These are phyloP conservation scores for Drosophila pseudotakahashii DNA, from an alignment of 2,888 invertebrate species.

Conservation along the genomic window DNA sequence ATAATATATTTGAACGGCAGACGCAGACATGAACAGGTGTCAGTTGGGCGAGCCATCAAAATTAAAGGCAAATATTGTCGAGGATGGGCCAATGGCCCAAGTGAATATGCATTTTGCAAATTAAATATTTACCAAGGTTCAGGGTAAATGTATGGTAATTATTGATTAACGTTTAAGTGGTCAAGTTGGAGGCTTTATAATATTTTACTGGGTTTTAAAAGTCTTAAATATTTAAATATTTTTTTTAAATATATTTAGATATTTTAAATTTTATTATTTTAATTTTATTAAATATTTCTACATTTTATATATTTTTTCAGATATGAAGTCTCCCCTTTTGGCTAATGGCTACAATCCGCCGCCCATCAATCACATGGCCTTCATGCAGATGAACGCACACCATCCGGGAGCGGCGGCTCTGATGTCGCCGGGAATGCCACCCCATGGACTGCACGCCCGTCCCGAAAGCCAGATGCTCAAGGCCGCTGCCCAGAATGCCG, in stretches of 20 bases:
- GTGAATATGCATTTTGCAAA: conserved; percentile 30
- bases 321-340: conserved; percentile 94
- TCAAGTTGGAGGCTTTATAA: not conserved
- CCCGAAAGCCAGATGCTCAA: conserved; percentile 91
- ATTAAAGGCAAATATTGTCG: conserved; percentile 41
- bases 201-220: not conserved
- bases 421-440: conserved; percentile 94
- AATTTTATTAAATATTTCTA: not conserved
- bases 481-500: conserved; percentile 88
- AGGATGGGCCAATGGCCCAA: conserved; percentile 7
- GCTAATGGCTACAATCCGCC: conserved; percentile 98
- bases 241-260: not conserved
- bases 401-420: conserved; percentile 89
- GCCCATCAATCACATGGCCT: conserved; percentile 96
- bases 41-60: conserved; percentile 47
- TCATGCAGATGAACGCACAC: conserved; percentile 95
- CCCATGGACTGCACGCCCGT: conserved; percentile 91
- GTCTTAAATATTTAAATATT: too few species aligned
- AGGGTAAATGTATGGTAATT: not conserved
- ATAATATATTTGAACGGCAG: conserved; percentile 3
- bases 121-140: conserved; percentile 30
- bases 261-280: not conserved
- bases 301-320: conserved; percentile 84
- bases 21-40: conserved; percentile 54
- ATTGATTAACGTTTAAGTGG: conserved; percentile 3